Conservation (phyloP, 2,888 invertebrate species). For the Morinoia aosen region DNA sequence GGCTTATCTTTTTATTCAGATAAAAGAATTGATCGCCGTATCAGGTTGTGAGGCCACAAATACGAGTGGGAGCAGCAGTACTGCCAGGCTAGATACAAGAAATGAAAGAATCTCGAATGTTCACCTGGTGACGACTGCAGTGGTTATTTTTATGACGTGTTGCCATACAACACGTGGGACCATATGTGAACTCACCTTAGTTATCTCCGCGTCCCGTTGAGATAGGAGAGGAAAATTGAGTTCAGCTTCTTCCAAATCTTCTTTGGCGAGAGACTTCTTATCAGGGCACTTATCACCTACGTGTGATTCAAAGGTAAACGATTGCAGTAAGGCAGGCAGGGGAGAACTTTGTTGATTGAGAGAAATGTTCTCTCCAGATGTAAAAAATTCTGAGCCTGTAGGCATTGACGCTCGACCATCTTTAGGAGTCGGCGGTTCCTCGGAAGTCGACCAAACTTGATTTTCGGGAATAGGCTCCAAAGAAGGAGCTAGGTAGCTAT, state of each 20-base stretch:
- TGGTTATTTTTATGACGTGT: neutral
- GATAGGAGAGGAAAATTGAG: neutral
- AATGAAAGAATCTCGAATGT: neutral
- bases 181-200: neutral
- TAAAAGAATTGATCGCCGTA: too few relatives aligned
- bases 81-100: neutral
- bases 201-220: neutral
- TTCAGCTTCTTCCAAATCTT: neutral
- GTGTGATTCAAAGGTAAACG: neutral
- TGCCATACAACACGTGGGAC: neutral
- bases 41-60: too few relatives aligned
- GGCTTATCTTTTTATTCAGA: neutral
- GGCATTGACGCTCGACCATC: neutral
- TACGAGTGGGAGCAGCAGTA: neutral
- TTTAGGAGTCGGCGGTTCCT: neutral
- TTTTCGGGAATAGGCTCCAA: constrained; percentile 40
- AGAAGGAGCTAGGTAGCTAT: constrained; percentile 23
- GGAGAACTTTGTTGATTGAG: neutral
- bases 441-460: constrained; percentile 5
- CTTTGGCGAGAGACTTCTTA: neutral
- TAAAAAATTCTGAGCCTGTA: neutral
- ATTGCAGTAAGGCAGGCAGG: neutral
- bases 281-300: neutral
- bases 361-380: neutral
- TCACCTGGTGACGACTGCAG: neutral